Base-by-base conservation (phyloP, 2,888 invertebrate species). In the Diadegma fenestrale region DNA sequence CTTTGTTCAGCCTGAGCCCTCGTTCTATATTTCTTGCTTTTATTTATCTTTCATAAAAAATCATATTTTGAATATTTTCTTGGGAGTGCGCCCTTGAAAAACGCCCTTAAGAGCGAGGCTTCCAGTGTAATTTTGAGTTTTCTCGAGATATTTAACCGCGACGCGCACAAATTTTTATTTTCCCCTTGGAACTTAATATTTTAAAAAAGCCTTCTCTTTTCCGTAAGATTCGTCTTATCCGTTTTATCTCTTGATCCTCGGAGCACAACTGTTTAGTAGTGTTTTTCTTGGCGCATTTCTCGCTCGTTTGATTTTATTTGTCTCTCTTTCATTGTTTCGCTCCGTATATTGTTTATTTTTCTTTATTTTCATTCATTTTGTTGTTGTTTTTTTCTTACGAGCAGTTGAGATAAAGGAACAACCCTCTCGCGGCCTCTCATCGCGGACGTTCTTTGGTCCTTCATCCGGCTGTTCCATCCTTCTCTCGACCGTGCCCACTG, bases 351-450 rank as follows among this genome's bases (percentile, higher is more conserved):
- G 58, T 64, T 43, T 45, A n/a, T 41, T 48, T 41, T n/a, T 54
- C 26, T 63, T n/a, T 48, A 51, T 72, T 33, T 63, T 73, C 54
- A 54, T 69, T 43, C 8, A 54, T 54, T 66, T 14, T 26, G 63
- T 22, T n/a, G n/a, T n/a, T n/a, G n/a, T n/a, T n/a, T 63, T 63
- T 66, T 68, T 71, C 37, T 58, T 43, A 76, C 76, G 61, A 82
- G n/a, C n/a, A n/a, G 76, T 68, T 58, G 77, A 85, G 85, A 85
- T 85, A 85, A 85, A 85, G 83, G 76, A 80, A 69, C 66, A 76
- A 37, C 33, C 79, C 76, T 66, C 61, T 66, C 37, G 41, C 37
- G 41, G 19, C 48, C 61, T 69, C 82, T 80, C 79, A 30, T 68
- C 72, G 30, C 4, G 80, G 79, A 54, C 72, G 66, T 33, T 54